Percentiles rank a stretch among this genome's conserved stretches.
Conservation (phyloP, 2,797 vertebrate species). For the Cyprinodon diabolis region DNA sequence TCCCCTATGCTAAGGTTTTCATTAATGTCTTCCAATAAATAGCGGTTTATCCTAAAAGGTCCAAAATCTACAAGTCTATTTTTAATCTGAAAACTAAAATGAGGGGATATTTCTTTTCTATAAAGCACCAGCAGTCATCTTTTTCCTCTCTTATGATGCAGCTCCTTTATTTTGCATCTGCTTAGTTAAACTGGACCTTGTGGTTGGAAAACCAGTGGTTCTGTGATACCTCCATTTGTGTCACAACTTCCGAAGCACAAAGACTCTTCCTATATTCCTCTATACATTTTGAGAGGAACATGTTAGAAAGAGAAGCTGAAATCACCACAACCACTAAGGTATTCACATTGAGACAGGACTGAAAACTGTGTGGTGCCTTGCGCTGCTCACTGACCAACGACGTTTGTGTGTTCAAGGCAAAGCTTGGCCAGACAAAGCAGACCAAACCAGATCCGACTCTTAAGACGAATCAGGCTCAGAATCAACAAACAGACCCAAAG, state of each 20-base stretch:
- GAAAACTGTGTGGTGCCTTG: slow-evolving; percentile 42
- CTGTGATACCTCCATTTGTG: slow-evolving; percentile 61
- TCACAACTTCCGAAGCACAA: slow-evolving; percentile 56
- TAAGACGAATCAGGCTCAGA: slow-evolving; percentile 56
- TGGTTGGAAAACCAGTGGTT: slow-evolving; percentile 58
- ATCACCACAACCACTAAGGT: slow-evolving; percentile 29
- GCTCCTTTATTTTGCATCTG: slow-evolving; percentile 41
- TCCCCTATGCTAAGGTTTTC: slow-evolving; percentile 57
- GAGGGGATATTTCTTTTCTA: slow-evolving; percentile 50
- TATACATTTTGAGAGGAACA: slow-evolving; percentile 22
- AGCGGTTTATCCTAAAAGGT: slow-evolving; percentile 58
- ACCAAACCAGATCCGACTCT: slow-evolving; percentile 46
- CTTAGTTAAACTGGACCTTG: slow-evolving; percentile 68
- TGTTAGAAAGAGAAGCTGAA: slow-evolving; percentile 43
- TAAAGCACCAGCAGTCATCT: slow-evolving; percentile 32
- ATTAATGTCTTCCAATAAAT: slow-evolving; percentile 56
- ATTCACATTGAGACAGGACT: slow-evolving; percentile 31
- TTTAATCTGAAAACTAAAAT: slow-evolving; percentile 58
- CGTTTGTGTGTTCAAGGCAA: slow-evolving; percentile 66
- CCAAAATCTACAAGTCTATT: slow-evolving; percentile 57
- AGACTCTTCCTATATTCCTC: slow-evolving; percentile 57
- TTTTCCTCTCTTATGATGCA: slow-evolving; percentile 27
- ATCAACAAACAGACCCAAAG: slow-evolving; percentile 70
- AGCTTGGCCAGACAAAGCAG: slow-evolving; percentile 60
- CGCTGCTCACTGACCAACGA: slow-evolving; percentile 41